Base-by-base conservation (phyloP, 2,888 invertebrate species). In the Mythimna vitellina region DNA sequence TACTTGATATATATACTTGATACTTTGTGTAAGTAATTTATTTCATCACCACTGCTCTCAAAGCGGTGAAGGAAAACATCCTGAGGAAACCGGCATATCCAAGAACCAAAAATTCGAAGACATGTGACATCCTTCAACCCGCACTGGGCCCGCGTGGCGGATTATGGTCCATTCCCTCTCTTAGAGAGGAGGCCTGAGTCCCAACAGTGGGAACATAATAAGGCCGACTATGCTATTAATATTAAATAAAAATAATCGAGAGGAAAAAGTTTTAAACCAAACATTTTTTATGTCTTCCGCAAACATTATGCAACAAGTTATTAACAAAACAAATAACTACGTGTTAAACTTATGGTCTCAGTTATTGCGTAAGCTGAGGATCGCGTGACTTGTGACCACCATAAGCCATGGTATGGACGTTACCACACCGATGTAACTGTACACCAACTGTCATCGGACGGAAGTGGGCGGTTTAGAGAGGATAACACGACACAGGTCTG, bases 391-490 rank as follows among this genome's bases (percentile, higher is more conserved):
- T 66, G 54, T 69, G 76, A 69, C 64, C 49, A 67, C 73, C 76
- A 83, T 76, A 80, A 78, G 58, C 73, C 49, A 73, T 58, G 42
- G 70, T 65, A 58, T 67, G 67, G 29, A 67, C 68, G 65, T 86
- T 65, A 78, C 71, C 64, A 25, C 71, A 68, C 56, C 57, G 29
- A 62, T 77, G 80, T 81, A 84, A 85, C 76, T 66, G 79, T 80
- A 81, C 62, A 63, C 81, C 78, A 76, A 81, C 78, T 82, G 83
- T 69, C 73, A 74, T 66, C 63, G 57, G 54, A 46, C 86, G 85
- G 85, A 85, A 83, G 83, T 86, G 86, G 86, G 86, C 85, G 85
- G 74, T 72, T 70, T 78, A 65, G n/a, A 66, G 69, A 68, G 79
- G 65, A 70, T 57, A 57, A 70, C 49, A 65, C 12, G 69, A 67